phyloP scores from a whole-genome alignment of 2,797 vertebrate genomes.

The Peromyscus nudipes region DNA sequence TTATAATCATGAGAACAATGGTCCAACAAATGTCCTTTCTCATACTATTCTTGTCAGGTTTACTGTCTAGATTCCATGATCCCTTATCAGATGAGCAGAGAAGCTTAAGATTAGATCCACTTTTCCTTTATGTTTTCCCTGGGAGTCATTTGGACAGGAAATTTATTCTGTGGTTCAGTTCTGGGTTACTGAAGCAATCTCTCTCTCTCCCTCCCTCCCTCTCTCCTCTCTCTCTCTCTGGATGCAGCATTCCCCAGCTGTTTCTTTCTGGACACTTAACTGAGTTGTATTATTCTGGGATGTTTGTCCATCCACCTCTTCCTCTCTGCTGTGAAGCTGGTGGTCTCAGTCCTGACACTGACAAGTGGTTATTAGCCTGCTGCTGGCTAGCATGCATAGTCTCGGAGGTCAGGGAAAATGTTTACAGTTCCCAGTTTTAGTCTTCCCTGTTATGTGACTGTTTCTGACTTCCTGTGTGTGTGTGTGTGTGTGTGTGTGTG shows the following conservation, averaged over 20 bases:
- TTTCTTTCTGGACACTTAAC: no score
- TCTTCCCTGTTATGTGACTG: background rate
- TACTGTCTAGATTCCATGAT: background rate
- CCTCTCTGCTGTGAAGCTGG: background rate
- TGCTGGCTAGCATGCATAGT: no score
- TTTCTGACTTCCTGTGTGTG: background rate
- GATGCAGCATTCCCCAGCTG: no score
- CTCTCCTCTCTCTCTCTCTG: no score
- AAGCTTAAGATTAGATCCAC: background rate
- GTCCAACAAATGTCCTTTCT: background rate
- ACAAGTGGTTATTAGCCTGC: no score
- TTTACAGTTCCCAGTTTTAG: background rate
- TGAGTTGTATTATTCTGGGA: background rate
- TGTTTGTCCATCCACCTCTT: background rate
- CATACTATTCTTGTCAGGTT: background rate
- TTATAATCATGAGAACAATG: background rate
- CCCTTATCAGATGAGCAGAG: background rate
- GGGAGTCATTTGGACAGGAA: background rate
- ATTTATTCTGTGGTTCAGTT: background rate
- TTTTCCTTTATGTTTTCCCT: background rate
- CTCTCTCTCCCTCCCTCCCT: no score
- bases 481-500: background rate
- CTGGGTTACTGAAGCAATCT: background rate
- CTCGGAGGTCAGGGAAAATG: background rate
- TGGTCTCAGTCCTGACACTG: no score